Base-by-base conservation (phyloP, 2,888 invertebrate species). In the Laothoe populi region DNA sequence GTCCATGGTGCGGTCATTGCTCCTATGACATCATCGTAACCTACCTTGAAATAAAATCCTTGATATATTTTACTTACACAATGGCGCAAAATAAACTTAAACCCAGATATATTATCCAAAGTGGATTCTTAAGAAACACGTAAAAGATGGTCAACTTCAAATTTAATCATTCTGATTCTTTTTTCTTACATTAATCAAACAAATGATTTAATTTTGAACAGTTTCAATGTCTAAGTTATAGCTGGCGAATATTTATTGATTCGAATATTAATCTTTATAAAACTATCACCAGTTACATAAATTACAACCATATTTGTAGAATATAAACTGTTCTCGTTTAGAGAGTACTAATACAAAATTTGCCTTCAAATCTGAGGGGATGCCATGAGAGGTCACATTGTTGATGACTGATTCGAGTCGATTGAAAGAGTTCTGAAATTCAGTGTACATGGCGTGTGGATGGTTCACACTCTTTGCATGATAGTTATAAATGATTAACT, bases 1-100 rank as follows among this genome's bases (percentile, higher is more conserved):
- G 65, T 64, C 69, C 68, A 63, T 69, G 69, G 61, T 61, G 62
- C 74, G 78, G 78, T 64, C 78, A 70, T 71, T 79, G 75, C 78
- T 76, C 76, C 66, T 64, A 69, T 80, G 78, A 75, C 74, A 70
- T 75, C 81, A 75, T 69, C 38, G 57, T 35, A 57, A 48, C 45
- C 45, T 21, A 46, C 48, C 58, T 62, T 58, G 40, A 62, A 58
- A 38, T 23, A 46, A 48, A 48, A 59, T 62, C 57, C 40, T 61
- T 42, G 19, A 53, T 26, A 26, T 42, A 19, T 49, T 35, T 31
- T 19, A 53, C 31, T 31, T 53, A 53, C 31, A 53, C 35, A 53
- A 53, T 53, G 16, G 4, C 35, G 35, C 53, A 4, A 35, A 53
- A 35, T 53, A 19, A 11, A 3, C 16, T 10, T 16, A 49, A 10